Evolutionary conservation across 2,113 vertebrate species (phyloP).

Genomic region (Talpa occidentalis): DNA sequence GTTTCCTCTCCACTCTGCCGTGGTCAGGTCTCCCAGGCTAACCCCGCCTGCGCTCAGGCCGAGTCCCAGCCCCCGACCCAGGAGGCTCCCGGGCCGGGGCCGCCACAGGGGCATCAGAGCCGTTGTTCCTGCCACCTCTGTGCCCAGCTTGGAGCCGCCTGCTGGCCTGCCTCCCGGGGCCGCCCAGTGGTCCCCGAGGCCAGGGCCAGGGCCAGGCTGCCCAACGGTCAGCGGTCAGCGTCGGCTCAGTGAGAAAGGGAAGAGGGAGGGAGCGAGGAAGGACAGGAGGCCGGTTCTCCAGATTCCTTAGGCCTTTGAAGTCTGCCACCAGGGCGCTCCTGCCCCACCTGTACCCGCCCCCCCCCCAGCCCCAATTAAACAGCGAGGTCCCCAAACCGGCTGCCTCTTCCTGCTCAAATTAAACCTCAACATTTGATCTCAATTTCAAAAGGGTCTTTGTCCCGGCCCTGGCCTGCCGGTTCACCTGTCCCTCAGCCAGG

Average conservation of each 20-base stretch:
- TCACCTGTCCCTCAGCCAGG: neutral
- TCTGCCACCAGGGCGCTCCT: neutral
- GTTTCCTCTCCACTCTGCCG: neutral
- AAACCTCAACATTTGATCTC: constrained; percentile 32
- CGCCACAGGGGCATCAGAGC: no score
- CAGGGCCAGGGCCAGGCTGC: no score
- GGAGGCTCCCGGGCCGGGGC: no score
- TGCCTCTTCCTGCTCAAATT: neutral
- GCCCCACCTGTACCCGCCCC: neutral
- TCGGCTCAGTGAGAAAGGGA: accelerated
- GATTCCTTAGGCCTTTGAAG: neutral
- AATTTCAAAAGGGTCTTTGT: constrained; percentile 59
- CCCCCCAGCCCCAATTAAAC: accelerated
- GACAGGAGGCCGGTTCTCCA: neutral
- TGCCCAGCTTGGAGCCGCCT: neutral
- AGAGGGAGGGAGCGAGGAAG: no score
- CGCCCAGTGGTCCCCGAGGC: neutral
- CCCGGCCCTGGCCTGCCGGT: neutral
- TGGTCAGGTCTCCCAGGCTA: no score
- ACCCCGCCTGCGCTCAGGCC: neutral
- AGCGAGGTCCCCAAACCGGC: neutral
- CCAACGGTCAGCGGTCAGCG: no score
- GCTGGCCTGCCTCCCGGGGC: no score
- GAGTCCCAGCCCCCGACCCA: neutral
- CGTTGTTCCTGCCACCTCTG: neutral